These are phyloP conservation scores for Rhynchotus rufescens DNA, from an alignment of 2,797 vertebrate genomes.

Conservation along the genomic window DNA sequence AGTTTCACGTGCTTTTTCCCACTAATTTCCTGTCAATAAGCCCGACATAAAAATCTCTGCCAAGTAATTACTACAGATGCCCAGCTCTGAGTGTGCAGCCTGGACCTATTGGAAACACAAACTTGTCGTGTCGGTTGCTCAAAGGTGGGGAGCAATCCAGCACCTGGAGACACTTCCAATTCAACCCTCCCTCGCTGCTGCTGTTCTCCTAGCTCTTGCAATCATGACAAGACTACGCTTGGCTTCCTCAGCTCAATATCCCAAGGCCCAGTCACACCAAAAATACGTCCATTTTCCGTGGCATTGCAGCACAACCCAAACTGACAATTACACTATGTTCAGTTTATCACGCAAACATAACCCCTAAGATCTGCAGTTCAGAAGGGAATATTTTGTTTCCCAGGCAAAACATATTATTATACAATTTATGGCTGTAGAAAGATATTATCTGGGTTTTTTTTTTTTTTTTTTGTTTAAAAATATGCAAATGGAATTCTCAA, in stretches of 20 bases:
- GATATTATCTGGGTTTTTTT: background rate
- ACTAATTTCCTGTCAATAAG: slow-evolving; percentile 10
- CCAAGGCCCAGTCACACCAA: background rate
- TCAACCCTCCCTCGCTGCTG: background rate
- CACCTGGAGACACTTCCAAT: background rate
- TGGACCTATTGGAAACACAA: background rate
- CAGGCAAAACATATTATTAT: background rate
- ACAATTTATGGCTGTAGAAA: background rate
- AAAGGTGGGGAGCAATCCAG: background rate
- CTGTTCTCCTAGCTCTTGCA: slow-evolving; percentile 1
- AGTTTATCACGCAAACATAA: background rate
- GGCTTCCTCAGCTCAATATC: slow-evolving; percentile 25
- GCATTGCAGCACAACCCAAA: background rate
- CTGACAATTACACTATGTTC: background rate
- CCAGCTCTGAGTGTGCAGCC: background rate
- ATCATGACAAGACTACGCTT: background rate
- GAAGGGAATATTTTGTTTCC: background rate
- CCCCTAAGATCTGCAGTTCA: background rate
- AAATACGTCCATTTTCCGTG: slow-evolving; percentile 8
- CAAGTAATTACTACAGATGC: slow-evolving; percentile 7
- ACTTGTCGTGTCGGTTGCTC: background rate
- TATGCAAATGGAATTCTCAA: background rate
- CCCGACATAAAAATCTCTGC: background rate
- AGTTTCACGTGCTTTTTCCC: background rate
- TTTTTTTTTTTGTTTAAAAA: slow-evolving; percentile 35